Conservation (phyloP, 2,113 vertebrate genomes). For the Gallinago paraguaiae region DNA sequence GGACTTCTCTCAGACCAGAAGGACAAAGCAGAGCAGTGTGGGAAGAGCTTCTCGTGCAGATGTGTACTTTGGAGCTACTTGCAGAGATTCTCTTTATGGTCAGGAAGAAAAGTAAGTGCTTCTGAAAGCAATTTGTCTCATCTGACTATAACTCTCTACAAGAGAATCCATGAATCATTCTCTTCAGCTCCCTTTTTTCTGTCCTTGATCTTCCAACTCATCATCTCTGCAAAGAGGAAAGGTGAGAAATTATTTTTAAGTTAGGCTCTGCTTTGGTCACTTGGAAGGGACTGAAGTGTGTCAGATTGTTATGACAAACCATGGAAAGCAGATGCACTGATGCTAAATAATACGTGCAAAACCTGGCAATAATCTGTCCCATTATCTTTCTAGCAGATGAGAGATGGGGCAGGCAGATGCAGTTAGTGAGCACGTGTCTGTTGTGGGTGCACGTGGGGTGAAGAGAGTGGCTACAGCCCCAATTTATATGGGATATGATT, state of each 20-base stretch:
- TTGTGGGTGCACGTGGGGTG: background rate
- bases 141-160: background rate
- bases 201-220: background rate
- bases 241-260: background rate
- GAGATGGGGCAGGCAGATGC: background rate
- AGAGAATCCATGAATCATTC: background rate
- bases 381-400: background rate
- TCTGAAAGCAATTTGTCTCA: background rate
- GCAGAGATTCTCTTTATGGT: background rate
- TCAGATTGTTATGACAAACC: background rate
- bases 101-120: background rate
- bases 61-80: background rate
- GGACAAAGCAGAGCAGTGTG: background rate
- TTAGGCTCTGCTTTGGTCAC: fast-evolving
- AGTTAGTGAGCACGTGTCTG: background rate
- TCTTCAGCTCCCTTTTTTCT: background rate
- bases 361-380: background rate
- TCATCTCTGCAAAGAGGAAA: background rate
- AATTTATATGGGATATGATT: background rate
- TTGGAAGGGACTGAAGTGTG: background rate
- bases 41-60: background rate
- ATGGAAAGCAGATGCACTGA: background rate
- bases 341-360: background rate
- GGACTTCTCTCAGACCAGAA: background rate
- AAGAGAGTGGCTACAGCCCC: background rate